phyloP scores from a whole-genome alignment of 2,888 invertebrate species.

The Orchesellides sinensis region DNA sequence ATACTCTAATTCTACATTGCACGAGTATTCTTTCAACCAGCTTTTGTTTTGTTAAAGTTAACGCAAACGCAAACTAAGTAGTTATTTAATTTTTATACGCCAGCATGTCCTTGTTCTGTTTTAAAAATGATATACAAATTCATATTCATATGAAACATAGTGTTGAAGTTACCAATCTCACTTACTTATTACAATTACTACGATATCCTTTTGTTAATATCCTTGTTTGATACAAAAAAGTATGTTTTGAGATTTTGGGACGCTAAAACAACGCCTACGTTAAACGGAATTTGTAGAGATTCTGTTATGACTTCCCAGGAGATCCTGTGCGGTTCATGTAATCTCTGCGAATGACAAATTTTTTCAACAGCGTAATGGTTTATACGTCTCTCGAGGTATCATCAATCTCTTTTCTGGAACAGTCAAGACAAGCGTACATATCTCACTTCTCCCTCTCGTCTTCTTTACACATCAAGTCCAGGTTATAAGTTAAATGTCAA shows the following conservation, averaged over 20 bases:
- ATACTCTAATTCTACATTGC: too few species aligned
- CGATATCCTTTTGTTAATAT: too few species aligned
- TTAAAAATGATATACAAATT: too few species aligned
- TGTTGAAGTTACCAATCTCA: neutral
- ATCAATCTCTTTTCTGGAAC: neutral
- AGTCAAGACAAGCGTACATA: neutral
- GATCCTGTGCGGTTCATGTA: slow-evolving; percentile 33
- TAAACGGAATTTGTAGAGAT: neutral
- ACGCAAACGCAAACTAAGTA: too few species aligned
- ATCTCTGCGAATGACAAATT: slow-evolving; percentile 41
- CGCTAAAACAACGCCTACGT: neutral
- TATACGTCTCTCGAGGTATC: neutral
- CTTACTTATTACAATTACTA: neutral
- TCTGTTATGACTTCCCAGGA: neutral
- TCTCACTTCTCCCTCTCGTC: neutral
- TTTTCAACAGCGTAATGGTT: slow-evolving; percentile 1
- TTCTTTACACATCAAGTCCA: neutral
- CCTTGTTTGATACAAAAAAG: neutral
- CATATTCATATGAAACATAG: too few species aligned
- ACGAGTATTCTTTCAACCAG: too few species aligned
- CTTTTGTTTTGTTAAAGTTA: too few species aligned
- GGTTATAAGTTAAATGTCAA: neutral
- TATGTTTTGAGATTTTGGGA: neutral
- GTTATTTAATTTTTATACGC: too few species aligned
- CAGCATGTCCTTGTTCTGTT: too few species aligned